A percentile compares a stretch with the other conserved stretches of the same genome.
These are phyloP conservation scores for Drosophila barbarae DNA, from an alignment of 2,888 invertebrate species.

Conservation along the genomic window DNA sequence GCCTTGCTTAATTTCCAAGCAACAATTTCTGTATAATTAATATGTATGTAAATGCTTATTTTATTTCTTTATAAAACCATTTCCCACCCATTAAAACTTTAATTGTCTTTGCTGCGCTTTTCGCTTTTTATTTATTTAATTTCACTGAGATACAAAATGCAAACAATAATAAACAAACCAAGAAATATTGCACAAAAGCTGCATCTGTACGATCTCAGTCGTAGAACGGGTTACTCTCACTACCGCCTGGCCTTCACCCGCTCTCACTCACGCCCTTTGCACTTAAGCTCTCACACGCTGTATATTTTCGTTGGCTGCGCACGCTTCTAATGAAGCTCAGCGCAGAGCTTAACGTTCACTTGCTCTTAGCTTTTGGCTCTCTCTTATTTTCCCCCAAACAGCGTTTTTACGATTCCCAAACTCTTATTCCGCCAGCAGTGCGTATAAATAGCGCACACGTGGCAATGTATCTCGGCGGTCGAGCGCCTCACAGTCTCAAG, in stretches of 20 bases:
- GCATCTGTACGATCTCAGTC: conserved; percentile 4
- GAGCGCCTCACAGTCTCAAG: conserved; percentile 32
- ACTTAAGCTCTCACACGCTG: not conserved
- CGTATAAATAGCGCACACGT: not conserved
- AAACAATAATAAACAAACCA: not conserved
- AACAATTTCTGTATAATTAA: not conserved
- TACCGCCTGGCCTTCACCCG: not conserved
- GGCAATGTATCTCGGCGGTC: not conserved
- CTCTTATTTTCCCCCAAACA: not conserved
- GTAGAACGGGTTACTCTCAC: conserved; percentile 16
- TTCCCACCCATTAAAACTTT: not conserved
- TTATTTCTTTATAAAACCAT: not conserved
- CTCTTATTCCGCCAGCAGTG: not conserved
- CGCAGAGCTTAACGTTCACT: not conserved
- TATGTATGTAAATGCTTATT: not conserved
- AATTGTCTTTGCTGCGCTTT: not conserved
- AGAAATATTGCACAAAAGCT: not conserved
- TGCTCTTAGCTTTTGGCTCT: not conserved
- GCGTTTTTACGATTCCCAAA: conserved; percentile 15
- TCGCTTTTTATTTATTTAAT: not conserved
- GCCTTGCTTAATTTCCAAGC: not conserved
- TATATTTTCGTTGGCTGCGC: not conserved
- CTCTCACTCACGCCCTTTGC: not conserved
- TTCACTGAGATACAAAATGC: not conserved
- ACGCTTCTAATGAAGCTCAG: not conserved